Percentiles rank a stretch among this genome's conserved stretches.
Evolutionary conservation across 2,113 vertebrate species (phyloP).

Genomic region (Odontesthes bonariensis): DNA sequence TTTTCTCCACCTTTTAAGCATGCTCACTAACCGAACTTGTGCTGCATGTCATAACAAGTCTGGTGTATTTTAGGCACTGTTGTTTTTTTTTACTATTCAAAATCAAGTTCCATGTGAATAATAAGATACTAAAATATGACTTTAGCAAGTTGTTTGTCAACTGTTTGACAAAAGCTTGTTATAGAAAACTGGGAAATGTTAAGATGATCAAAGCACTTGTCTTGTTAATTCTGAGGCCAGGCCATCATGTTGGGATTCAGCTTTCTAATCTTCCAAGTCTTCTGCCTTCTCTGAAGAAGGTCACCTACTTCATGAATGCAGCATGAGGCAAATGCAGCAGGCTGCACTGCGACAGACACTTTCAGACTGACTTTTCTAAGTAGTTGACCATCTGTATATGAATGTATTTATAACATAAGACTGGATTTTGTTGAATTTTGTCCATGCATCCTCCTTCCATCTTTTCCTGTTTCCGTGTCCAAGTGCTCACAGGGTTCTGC

Average conservation of each 20-base stretch:
- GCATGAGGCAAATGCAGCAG: background rate
- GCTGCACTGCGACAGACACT: slow-evolving; percentile 5
- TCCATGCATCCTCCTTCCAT: background rate
- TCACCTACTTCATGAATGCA: too few species aligned
- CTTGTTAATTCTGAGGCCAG: background rate
- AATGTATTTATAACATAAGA: slow-evolving; percentile 7
- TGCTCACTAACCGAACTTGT: background rate
- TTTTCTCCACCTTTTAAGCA: background rate
- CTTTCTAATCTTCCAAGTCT: slow-evolving; percentile 6
- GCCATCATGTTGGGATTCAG: slow-evolving; percentile 5
- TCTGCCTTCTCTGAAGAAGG: background rate
- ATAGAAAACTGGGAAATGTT: background rate
- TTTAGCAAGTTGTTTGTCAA: too few species aligned
- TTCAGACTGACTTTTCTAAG: slow-evolving; percentile 1
- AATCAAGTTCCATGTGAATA: too few species aligned
- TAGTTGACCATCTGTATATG: background rate
- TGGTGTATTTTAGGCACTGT: slow-evolving; percentile 1
- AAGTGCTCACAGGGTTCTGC: background rate
- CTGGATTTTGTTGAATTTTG: background rate
- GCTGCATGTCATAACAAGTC: background rate
- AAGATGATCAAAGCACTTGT: background rate
- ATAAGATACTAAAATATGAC: too few species aligned
- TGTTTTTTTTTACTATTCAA: too few species aligned
- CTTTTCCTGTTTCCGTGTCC: background rate
- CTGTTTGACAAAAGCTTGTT: background rate